phyloP scores from a whole-genome alignment of 1,140 invertebrate species.

The Oncopodura yosiiana region DNA sequence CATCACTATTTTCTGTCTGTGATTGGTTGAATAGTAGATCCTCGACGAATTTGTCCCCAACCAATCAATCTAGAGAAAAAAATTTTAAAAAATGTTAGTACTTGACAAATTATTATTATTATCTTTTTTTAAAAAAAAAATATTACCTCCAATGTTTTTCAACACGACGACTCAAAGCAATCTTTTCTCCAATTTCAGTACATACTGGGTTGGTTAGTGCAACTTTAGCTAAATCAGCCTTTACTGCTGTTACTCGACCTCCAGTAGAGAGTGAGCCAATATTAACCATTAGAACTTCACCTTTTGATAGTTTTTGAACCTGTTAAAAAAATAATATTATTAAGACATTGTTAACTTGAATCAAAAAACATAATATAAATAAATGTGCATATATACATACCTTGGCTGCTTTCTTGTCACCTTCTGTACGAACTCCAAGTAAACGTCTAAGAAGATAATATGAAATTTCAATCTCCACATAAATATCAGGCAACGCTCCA shows the following conservation, averaged over 20 bases:
- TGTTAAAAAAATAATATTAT: conserved; percentile 37
- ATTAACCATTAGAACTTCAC: conserved; percentile 91
- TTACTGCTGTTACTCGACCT: conserved; percentile 89
- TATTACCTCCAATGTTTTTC: conserved; percentile 96
- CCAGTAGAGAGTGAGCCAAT: conserved; percentile 98
- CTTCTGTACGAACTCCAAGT: conserved; percentile 94
- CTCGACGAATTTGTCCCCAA: conserved; percentile 91
- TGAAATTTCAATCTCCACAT: conserved; percentile 95
- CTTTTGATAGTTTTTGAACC: conserved; percentile 77
- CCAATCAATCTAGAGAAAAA: conserved; percentile 69
- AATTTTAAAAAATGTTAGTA: conserved; percentile 6
- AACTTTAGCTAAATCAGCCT: conserved; percentile 96
- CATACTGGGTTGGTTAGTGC: conserved; percentile 94
- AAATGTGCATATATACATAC: conserved; percentile 44
- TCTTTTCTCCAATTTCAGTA: conserved; percentile 97
- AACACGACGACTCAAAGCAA: conserved; percentile 91
- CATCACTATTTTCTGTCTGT: conserved; percentile 31
- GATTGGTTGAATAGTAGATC: conserved; percentile 72
- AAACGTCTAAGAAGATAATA: conserved; percentile 92
- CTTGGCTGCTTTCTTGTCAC: conserved; percentile 96
- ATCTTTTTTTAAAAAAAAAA: conserved; percentile 6
- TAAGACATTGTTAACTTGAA: background rate
- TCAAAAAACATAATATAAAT: background rate
- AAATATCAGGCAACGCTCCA: conserved; percentile 91
- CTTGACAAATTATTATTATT: conserved; percentile 20